A percentile compares a stretch with the other conserved stretches of the same genome.
These are phyloP conservation scores for Pseudomyrmex pallidus DNA, from an alignment of 1,140 invertebrate genomes.

Conservation along the genomic window DNA sequence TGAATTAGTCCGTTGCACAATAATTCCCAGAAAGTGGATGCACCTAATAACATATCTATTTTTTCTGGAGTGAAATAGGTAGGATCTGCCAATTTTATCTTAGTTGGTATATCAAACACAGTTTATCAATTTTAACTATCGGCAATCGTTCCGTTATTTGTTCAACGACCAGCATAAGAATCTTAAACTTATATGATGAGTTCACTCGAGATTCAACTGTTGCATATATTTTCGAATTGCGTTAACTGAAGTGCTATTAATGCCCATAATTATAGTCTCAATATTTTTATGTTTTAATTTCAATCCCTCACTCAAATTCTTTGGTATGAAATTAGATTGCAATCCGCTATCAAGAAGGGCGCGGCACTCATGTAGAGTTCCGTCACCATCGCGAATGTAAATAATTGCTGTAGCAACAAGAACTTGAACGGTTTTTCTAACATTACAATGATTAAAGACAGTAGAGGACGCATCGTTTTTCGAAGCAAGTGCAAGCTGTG, in stretches of 20 bases:
- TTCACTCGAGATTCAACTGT: not conserved
- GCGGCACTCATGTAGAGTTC: not conserved
- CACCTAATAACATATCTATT: not conserved
- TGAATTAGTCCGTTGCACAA: no score
- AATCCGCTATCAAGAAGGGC: not conserved
- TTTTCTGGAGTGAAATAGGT: not conserved
- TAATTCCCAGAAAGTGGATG: no score
- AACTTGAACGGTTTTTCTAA: not conserved
- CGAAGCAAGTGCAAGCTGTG: no score
- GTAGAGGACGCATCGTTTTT: no score
- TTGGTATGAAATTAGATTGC: not conserved
- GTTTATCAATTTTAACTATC: constrained; percentile 69
- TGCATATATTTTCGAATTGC: not conserved
- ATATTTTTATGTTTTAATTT: not conserved
- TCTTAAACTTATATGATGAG: not conserved
- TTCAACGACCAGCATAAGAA: constrained; percentile 82
- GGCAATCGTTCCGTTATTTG: constrained; percentile 91
- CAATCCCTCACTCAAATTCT: no score
- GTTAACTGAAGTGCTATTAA: not conserved
- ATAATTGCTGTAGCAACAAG: not conserved
- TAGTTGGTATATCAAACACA: not conserved
- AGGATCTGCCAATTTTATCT: not conserved
- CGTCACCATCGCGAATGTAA: not conserved
- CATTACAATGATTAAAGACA: not conserved
- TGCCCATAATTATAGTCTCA: not conserved